A percentile compares a stretch with the other conserved stretches of the same genome.
These are phyloP conservation scores for Gryon sp. DNA, from an alignment of 1,140 invertebrate species.

Conservation along the genomic window DNA sequence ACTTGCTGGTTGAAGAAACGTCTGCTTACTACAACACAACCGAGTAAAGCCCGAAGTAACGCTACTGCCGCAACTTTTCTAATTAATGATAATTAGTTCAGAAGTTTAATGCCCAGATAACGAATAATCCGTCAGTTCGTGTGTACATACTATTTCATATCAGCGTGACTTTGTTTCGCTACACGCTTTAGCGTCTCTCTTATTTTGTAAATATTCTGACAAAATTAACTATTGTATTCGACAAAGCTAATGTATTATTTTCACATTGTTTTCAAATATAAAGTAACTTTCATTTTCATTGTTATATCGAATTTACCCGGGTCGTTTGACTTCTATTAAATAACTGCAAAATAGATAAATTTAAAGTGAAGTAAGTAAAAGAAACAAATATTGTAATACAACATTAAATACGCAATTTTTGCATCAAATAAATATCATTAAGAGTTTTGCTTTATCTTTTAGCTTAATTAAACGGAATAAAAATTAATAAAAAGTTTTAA, in stretches of 20 bases:
- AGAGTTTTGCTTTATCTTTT: too few relatives aligned
- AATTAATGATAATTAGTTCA: constrained; percentile 78
- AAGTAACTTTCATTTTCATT: constrained; percentile 35
- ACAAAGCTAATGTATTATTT: constrained; percentile 29
- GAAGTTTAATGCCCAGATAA: constrained; percentile 75
- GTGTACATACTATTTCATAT: constrained; percentile 63
- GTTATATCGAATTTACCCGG: too few relatives aligned
- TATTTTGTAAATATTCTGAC: constrained; percentile 52
- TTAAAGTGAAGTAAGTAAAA: too few relatives aligned
- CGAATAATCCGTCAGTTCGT: constrained; percentile 67
- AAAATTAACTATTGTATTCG: constrained; percentile 44
- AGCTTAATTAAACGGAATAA: too few relatives aligned
- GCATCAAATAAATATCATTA: too few relatives aligned
- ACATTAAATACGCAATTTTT: too few relatives aligned
- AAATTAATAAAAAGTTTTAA: too few relatives aligned
- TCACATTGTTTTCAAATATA: constrained; percentile 8
- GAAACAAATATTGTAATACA: too few relatives aligned
- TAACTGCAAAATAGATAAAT: too few relatives aligned
- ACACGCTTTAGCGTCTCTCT: too few relatives aligned
- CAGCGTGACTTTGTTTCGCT: constrained; percentile 6
- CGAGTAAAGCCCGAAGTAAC: constrained; percentile 43
- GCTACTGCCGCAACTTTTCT: constrained; percentile 72
- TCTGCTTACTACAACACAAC: constrained; percentile 28
- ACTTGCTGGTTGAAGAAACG: constrained; percentile 21
- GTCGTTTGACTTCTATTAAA: too few relatives aligned